Conservation (phyloP, 2,797 vertebrate species). For the Sebastes matsubarae region DNA sequence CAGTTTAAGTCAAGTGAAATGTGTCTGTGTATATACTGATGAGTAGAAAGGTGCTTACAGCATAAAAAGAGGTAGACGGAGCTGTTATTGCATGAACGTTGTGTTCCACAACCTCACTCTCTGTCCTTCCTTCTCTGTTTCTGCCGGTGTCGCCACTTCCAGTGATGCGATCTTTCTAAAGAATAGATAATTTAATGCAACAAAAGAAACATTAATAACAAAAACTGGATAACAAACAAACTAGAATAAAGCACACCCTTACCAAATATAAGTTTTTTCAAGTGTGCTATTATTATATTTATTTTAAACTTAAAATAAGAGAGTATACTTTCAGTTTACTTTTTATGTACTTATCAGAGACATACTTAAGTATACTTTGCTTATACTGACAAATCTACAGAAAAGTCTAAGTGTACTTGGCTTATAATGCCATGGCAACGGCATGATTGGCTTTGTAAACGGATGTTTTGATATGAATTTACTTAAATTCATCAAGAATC, state of each 20-base stretch:
- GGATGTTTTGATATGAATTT: too few species aligned
- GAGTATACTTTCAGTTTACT: too few species aligned
- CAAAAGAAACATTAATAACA: not conserved
- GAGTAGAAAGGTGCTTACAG: constrained; percentile 63
- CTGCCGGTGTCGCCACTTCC: not conserved
- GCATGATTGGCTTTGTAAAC: too few species aligned
- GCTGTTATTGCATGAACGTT: not conserved
- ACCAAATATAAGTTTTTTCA: too few species aligned
- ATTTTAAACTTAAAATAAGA: too few species aligned
- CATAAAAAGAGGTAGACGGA: constrained; percentile 74
- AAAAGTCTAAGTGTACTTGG: too few species aligned
- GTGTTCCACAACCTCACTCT: not conserved
- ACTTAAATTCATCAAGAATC: too few species aligned
- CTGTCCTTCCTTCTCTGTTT: constrained; percentile 9
- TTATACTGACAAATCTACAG: too few species aligned
- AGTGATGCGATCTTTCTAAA: constrained; percentile 12
- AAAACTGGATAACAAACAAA: not conserved
- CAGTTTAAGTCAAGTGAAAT: not conserved
- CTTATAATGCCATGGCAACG: too few species aligned
- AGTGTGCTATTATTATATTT: too few species aligned
- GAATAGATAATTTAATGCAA: not conserved
- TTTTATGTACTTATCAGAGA: too few species aligned
- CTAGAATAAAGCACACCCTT: not conserved
- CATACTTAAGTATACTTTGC: too few species aligned
- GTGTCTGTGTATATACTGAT: not conserved